Evolutionary conservation across 2,797 vertebrate species (phyloP).

Genomic region (Thalassophryne amazonica): DNA sequence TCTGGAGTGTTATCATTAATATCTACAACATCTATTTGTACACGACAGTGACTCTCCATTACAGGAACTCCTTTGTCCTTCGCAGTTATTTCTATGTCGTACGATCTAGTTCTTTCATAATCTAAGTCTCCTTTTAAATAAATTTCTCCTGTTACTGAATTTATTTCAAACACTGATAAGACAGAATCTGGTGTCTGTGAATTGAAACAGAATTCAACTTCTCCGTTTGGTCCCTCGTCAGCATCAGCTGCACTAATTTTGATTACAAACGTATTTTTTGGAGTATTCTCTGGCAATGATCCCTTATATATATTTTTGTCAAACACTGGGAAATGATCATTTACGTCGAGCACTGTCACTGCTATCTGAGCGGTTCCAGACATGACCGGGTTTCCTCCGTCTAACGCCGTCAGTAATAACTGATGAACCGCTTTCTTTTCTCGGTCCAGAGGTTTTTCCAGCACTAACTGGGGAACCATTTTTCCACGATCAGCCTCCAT

Average conservation of each 20-base stretch:
- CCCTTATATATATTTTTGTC: conserved; percentile 31
- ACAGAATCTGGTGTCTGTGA: conserved; percentile 6
- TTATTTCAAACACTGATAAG: conserved; percentile 37
- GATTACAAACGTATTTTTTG: not conserved
- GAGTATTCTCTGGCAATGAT: conserved; percentile 17
- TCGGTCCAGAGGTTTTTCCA: conserved; percentile 57
- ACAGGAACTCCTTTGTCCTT: conserved; percentile 50
- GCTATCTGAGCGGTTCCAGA: conserved; percentile 45
- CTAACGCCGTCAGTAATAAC: conserved; percentile 49
- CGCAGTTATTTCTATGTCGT: conserved; percentile 40
- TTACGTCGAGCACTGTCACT: conserved; percentile 43
- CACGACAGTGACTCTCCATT: conserved; percentile 47
- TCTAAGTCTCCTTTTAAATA: conserved; percentile 46
- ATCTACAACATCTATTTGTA: conserved; percentile 56
- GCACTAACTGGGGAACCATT: conserved; percentile 46
- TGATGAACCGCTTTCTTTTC: conserved; percentile 44
- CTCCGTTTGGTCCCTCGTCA: conserved; percentile 51
- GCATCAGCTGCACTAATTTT: conserved; percentile 40
- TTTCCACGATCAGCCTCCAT: conserved; percentile 35
- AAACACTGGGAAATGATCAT: conserved; percentile 57
- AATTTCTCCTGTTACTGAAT: conserved; percentile 44
- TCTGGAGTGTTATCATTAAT: conserved; percentile 60
- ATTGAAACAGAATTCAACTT: conserved; percentile 39
- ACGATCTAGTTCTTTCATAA: conserved; percentile 46
- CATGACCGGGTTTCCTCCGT: conserved; percentile 52